These are phyloP conservation scores for Gymnoscelis rufifasciata DNA, from an alignment of 2,888 invertebrate genomes.

Conservation along the genomic window DNA sequence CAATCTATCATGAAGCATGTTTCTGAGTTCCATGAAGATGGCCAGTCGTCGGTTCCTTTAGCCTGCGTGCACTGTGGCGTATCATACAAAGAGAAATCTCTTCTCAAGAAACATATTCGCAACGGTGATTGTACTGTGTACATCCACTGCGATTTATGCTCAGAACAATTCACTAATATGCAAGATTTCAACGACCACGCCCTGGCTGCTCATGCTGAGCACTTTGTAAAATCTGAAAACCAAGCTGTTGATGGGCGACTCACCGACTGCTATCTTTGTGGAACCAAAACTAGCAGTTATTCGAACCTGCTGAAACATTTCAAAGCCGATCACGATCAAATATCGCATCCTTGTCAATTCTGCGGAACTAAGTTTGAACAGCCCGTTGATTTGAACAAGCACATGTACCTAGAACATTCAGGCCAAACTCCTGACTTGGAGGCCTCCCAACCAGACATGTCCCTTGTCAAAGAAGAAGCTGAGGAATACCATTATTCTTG, in stretches of 20 bases:
- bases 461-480: conserved; percentile 69
- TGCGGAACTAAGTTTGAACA: conserved; percentile 79
- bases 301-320: conserved; percentile 79
- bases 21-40: conserved; percentile 71
- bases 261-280: conserved; percentile 76
- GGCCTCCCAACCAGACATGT: conserved; percentile 57
- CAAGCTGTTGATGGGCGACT: conserved; percentile 67
- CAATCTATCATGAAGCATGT: conserved; percentile 76
- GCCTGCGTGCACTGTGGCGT: conserved; percentile 68
- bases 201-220: conserved; percentile 64
- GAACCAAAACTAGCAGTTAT: conserved; percentile 76
- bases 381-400: conserved; percentile 77
- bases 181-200: conserved; percentile 75
- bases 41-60: conserved; percentile 62
- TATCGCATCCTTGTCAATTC: conserved; percentile 78
- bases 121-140: conserved; percentile 80
- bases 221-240: conserved; percentile 60
- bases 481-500: conserved; percentile 79
- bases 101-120: conserved; percentile 72
- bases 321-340: conserved; percentile 71
- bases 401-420: conserved; percentile 79
- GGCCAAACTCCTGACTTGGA: conserved; percentile 57
- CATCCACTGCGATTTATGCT: conserved; percentile 74
- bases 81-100: conserved; percentile 64
- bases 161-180: conserved; percentile 62